Evolutionary conservation across 2,888 invertebrate genomes (phyloP).

Genomic region (Germaria angustata): DNA sequence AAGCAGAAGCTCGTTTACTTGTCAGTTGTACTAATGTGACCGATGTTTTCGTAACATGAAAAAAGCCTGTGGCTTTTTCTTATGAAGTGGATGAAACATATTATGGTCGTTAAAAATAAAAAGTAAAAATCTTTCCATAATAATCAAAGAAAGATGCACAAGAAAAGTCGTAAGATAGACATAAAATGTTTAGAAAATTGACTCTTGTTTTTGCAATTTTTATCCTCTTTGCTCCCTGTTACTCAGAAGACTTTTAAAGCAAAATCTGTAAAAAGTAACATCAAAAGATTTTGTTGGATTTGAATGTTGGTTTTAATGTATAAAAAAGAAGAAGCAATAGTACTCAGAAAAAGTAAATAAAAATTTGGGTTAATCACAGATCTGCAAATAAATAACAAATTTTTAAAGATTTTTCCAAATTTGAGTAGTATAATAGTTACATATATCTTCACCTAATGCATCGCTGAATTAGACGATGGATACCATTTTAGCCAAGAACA

Average conservation of each 20-base stretch:
- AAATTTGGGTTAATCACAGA: background rate
- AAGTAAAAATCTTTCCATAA: background rate
- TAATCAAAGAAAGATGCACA: background rate
- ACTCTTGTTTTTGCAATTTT: conserved; percentile 44
- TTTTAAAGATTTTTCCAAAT: too few species aligned
- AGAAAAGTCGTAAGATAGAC: conserved; percentile 44
- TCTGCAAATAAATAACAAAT: too few species aligned
- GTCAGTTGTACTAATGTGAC: conserved; percentile 62
- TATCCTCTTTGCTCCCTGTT: background rate
- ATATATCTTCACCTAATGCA: too few species aligned
- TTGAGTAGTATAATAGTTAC: too few species aligned
- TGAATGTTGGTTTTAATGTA: background rate
- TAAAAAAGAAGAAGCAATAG: background rate
- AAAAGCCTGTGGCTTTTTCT: conserved; percentile 45
- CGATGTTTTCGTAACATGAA: conserved; percentile 57
- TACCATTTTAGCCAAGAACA: too few species aligned
- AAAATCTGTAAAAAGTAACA: background rate
- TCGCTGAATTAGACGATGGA: too few species aligned
- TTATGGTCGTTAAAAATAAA: background rate
- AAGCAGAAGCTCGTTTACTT: conserved; percentile 66
- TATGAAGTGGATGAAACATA: conserved; percentile 32
- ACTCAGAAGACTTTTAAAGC: background rate
- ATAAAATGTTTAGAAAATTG: conserved; percentile 56
- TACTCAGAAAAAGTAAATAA: background rate
- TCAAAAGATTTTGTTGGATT: background rate